Evolutionary conservation across 1,140 invertebrate species (phyloP).

Genomic region (Drosophila ohnishii): DNA sequence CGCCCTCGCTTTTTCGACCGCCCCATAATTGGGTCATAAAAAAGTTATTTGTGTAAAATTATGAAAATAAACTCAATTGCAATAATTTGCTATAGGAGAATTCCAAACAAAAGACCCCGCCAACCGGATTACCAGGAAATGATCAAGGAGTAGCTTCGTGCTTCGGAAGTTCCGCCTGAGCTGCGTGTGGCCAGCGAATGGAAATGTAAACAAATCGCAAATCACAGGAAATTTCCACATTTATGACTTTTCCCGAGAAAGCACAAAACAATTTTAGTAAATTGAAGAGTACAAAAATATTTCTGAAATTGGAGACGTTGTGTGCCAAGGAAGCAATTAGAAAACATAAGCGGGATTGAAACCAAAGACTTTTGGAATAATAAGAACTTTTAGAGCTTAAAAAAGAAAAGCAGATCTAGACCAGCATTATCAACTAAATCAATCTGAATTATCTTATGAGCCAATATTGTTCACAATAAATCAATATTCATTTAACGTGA

Average conservation of each 20-base stretch:
- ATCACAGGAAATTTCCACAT: constrained; percentile 16
- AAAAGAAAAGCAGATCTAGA: not conserved
- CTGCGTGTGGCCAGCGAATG: constrained; percentile 30
- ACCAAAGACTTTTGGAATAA: not conserved
- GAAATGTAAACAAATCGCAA: constrained; percentile 24
- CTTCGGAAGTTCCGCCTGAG: not conserved
- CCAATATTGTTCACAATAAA: constrained; percentile 11
- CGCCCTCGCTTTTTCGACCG: not conserved
- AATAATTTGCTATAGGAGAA: constrained; percentile 64
- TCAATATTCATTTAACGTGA: constrained; percentile 13
- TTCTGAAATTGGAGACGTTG: not conserved
- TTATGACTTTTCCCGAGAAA: constrained; percentile 39
- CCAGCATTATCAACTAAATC: not conserved
- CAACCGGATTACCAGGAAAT: constrained; percentile 64
- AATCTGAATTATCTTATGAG: constrained; percentile 1
- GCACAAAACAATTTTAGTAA: constrained; percentile 5
- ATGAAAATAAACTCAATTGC: constrained; percentile 78
- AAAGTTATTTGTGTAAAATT: constrained; percentile 79
- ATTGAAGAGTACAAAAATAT: constrained; percentile 1
- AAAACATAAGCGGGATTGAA: not conserved
- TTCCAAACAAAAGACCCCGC: constrained; percentile 33
- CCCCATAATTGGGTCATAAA: constrained; percentile 73
- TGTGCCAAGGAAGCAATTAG: not conserved
- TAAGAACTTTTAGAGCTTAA: not conserved
- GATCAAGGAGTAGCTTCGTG: constrained; percentile 17